Percentiles rank a stretch among this genome's conserved stretches.
Evolutionary conservation across 2,797 vertebrate genomes (phyloP).

Genomic region (Sebastes hubbsi): DNA sequence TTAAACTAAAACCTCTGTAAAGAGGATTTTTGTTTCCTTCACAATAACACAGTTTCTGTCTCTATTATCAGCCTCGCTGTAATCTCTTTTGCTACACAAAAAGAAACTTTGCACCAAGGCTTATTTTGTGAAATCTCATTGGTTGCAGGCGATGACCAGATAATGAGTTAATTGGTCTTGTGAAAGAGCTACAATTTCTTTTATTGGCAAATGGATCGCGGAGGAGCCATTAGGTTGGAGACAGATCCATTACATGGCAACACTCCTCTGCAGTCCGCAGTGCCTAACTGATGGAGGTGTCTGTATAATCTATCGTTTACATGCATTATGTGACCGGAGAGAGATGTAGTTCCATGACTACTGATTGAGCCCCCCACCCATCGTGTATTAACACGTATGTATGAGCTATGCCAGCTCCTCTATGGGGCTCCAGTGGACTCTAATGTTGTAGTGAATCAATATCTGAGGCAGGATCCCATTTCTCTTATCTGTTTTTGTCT

Average conservation of each 20-base stretch:
- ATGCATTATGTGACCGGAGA: slow-evolving; percentile 1
- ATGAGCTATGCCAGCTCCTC: background rate
- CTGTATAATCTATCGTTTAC: slow-evolving; percentile 24
- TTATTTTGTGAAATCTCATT: slow-evolving; percentile 33
- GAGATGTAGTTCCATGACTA: slow-evolving; percentile 7
- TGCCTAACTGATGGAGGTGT: slow-evolving; percentile 27
- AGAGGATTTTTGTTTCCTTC: background rate
- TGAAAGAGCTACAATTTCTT: slow-evolving; percentile 34
- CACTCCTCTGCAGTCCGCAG: slow-evolving; percentile 8
- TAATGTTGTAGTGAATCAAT: slow-evolving; percentile 41
- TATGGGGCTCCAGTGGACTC: slow-evolving; percentile 26
- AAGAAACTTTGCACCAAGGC: slow-evolving; percentile 4
- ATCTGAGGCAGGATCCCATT: slow-evolving; percentile 42
- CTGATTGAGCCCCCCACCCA: background rate
- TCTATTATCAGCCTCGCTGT: background rate
- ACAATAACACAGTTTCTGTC: background rate
- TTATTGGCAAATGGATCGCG: slow-evolving; percentile 54
- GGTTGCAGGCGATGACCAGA: slow-evolving; percentile 32
- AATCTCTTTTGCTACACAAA: slow-evolving; percentile 4
- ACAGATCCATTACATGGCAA: slow-evolving; percentile 34
- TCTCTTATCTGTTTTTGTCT: slow-evolving; percentile 46
- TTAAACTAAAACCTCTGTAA: background rate
- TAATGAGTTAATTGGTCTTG: slow-evolving; percentile 45
- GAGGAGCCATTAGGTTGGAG: slow-evolving; percentile 25
- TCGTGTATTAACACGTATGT: slow-evolving; percentile 17